phyloP scores from a whole-genome alignment of 2,888 invertebrate species.

The Drosophila koepferae region DNA sequence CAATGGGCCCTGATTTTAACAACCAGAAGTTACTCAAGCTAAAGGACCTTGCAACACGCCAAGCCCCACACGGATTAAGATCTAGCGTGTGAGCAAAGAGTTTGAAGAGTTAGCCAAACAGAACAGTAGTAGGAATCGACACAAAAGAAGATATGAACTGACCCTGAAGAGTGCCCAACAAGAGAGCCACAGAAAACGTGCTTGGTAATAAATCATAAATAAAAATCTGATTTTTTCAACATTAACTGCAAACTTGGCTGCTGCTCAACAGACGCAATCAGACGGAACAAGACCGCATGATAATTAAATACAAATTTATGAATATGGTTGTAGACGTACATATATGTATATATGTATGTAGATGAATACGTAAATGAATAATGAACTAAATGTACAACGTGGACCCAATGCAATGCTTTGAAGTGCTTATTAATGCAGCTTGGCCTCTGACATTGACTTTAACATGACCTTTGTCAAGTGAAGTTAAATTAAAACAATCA shows the following conservation, averaged over 20 bases:
- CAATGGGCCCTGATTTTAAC: slow-evolving; percentile 55
- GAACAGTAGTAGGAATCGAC: slow-evolving; percentile 22
- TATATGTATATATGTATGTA: background rate
- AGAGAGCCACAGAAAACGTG: slow-evolving; percentile 28
- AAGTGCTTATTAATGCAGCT: slow-evolving; percentile 47
- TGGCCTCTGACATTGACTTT: slow-evolving; percentile 67
- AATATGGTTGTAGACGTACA: slow-evolving; percentile 11
- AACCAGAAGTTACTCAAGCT: slow-evolving; percentile 26
- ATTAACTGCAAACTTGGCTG: slow-evolving; percentile 49
- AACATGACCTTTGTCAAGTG: slow-evolving; percentile 61
- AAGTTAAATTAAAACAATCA: slow-evolving; percentile 40
- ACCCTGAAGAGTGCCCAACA: slow-evolving; percentile 41
- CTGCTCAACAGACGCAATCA: slow-evolving; percentile 43
- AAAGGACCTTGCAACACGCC: slow-evolving; percentile 60
- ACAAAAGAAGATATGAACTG: slow-evolving; percentile 32
- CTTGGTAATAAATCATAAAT: slow-evolving; percentile 66
- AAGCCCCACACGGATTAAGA: slow-evolving; percentile 46
- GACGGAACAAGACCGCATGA: slow-evolving; percentile 42
- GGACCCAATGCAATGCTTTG: slow-evolving; percentile 27
- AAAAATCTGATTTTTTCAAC: slow-evolving; percentile 22
- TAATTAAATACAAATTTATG: slow-evolving; percentile 61
- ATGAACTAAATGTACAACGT: slow-evolving; percentile 24
- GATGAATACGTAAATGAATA: slow-evolving; percentile 19
- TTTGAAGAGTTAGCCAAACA: slow-evolving; percentile 18
- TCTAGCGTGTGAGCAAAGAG: slow-evolving; percentile 44